Evolutionary conservation across 2,888 invertebrate species (phyloP), one percentile per base, ranked within the genome.

Genomic region (Troides helena): DNA sequence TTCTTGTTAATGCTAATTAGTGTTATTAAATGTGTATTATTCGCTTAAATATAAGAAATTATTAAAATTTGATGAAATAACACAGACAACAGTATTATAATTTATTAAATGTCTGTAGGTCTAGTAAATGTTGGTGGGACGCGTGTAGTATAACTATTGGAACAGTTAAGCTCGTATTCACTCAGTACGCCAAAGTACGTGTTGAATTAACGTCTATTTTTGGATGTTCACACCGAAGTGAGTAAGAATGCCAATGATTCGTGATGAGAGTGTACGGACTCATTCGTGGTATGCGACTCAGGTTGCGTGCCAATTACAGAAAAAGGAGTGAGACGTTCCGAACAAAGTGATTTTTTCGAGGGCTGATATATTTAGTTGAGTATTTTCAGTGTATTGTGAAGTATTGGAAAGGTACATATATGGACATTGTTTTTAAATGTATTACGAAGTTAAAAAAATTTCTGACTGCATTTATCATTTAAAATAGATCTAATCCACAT

Each of bases 291-390:
- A 78, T 75, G 77, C 75, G 77, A 74, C 65, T 75, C 64, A 73
- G 75, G 77, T 76, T 71, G 73, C 75, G 81, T 85, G 85, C 85
- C 83, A 85, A 85, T 76, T 75, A 74, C 76, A 71, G 71, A 80
- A 80, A 81, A 81, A 84, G 74, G 80, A 76, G 75, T 80, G 81
- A 77, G 74, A 77, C 70, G 75, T 77, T 74, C 75, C 74, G 76
- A 76, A 74, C 77, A 77, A 76, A 78, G 77, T 78, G 77, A 72
- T 78, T 72, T 78, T 78, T 74, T 78, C 75, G 10, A 1, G 4
- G 5, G 14, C 18, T 50, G 17, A 12, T 50, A 5, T 50, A 17
- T 17, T 50, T 50, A 5, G 14, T 14, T 39, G 39, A 7, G 39
- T 6, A 50, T 50, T 50, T 50, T 50, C 14, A 50, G 18, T 50